These are phyloP conservation scores for Tridacna gigas DNA, from an alignment of 2,888 invertebrate genomes.

Conservation along the genomic window DNA sequence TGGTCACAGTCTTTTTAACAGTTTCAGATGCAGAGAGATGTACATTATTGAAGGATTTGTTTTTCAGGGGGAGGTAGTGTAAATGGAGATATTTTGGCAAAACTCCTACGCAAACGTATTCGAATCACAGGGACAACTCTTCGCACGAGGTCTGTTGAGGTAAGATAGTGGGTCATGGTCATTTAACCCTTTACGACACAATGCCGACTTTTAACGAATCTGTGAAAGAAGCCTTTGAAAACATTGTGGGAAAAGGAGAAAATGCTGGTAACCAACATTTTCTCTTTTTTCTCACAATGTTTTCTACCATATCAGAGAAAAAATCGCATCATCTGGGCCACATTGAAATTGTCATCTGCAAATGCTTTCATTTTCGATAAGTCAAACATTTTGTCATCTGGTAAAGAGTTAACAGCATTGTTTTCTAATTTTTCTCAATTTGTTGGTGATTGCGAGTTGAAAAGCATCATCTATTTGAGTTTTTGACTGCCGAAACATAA, in stretches of 20 bases:
- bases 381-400: too few relatives aligned
- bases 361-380: too few relatives aligned
- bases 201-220: background rate
- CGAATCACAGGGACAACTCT: conserved; percentile 80
- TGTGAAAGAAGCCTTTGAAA: background rate
- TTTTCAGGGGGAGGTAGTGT: conserved; percentile 80
- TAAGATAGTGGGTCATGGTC: conserved; percentile 41
- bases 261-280: background rate
- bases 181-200: background rate
- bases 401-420: too few relatives aligned
- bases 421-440: too few relatives aligned
- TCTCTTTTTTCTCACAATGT: background rate
- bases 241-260: background rate
- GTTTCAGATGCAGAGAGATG: background rate
- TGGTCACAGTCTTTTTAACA: background rate
- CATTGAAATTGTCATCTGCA: too few relatives aligned
- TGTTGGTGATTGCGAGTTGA: too few relatives aligned
- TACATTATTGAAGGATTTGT: background rate
- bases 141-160: conserved; percentile 77
- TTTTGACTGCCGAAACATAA: too few relatives aligned
- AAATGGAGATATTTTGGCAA: conserved; percentile 77
- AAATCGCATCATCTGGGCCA: too few relatives aligned
- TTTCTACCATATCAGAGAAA: too few relatives aligned
- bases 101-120: conserved; percentile 81
- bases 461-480: too few relatives aligned